Base-by-base conservation (phyloP, 1,140 invertebrate genomes). In the Hesperophylax magnus region DNA sequence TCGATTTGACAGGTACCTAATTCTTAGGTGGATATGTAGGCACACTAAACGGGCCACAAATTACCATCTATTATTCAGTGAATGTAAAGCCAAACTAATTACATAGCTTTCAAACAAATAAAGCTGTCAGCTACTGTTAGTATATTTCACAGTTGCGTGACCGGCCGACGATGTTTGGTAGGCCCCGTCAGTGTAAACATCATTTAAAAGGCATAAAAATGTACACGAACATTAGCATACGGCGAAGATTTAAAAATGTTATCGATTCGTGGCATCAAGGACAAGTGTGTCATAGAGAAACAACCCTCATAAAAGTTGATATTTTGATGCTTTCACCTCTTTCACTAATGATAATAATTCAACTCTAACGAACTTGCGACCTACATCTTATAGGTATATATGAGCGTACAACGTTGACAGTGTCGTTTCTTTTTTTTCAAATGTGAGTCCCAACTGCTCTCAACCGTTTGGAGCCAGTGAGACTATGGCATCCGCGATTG, bases 61-160 rank as follows among this genome's bases (percentile, higher is more conserved):
- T 76, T 60, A 76, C 27, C 34, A 47, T 76, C 31, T 76, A 76
- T 76, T 60, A 76, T 76, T 76, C 74, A 76, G 15, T 18, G 56
- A 39, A 56, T 67, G 47, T 65, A 58, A 69, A 67, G 77, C 52
- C 52, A 53, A 65, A 53, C 61, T 78, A 78, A 78, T 78, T 78
- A 78, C 77, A 56, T 34, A 27, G 47, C 53, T 18, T 77, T 52
- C 24, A 52, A 61, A 67, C 63, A 78, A 78, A 78, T 78, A 78
- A 78, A 69, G 77, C 77, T 61, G 61, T 77, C 75, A 52, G 75
- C 60, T 27, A 20, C 75, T 47, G 61, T 61, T 76, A 17, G 75
- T 61, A 65, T 65, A 77, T 77, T 77, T 77, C 60, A 52, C 15
- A 22, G 61, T 77, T 63, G 75, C 75, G 75, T 77, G 75, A 52